Evolutionary conservation across 2,797 vertebrate genomes (phyloP).

Genomic region (Chiloscyllium punctatum): DNA sequence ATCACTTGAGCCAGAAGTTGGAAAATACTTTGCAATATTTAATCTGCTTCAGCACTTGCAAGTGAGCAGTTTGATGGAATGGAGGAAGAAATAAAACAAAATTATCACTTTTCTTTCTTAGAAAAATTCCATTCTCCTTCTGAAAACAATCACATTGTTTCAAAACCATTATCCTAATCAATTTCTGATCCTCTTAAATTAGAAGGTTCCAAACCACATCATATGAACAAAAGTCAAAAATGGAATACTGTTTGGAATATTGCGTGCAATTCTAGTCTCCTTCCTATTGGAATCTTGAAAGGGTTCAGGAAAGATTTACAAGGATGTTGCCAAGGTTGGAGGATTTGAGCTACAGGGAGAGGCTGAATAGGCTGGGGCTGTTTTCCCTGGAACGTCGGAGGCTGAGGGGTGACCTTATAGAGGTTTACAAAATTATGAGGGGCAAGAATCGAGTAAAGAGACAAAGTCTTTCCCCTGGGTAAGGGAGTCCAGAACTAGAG

Average conservation of each 20-base stretch:
- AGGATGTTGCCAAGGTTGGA: no score
- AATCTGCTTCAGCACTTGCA: background rate
- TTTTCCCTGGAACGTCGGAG: no score
- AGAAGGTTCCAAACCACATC: background rate
- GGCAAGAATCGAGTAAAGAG: no score
- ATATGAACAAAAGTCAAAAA: background rate
- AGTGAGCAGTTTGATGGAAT: background rate
- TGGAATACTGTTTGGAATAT: background rate
- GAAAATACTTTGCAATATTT: background rate
- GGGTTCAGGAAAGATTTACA: no score
- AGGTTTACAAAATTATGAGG: no score
- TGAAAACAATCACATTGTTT: background rate
- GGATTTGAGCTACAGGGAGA: no score
- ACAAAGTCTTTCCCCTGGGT: no score
- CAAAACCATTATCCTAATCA: background rate
- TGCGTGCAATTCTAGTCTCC: no score
- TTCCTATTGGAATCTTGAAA: no score
- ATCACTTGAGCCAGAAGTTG: background rate
- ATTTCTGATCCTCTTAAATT: background rate
- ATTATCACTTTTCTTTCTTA: background rate
- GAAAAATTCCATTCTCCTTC: background rate
- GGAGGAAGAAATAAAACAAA: background rate
- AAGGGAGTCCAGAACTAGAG: no score
- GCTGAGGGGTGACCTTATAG: no score
- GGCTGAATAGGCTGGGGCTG: no score